Base-by-base conservation (phyloP, 2,113 vertebrate genomes). In the Antechinus stuartii region DNA sequence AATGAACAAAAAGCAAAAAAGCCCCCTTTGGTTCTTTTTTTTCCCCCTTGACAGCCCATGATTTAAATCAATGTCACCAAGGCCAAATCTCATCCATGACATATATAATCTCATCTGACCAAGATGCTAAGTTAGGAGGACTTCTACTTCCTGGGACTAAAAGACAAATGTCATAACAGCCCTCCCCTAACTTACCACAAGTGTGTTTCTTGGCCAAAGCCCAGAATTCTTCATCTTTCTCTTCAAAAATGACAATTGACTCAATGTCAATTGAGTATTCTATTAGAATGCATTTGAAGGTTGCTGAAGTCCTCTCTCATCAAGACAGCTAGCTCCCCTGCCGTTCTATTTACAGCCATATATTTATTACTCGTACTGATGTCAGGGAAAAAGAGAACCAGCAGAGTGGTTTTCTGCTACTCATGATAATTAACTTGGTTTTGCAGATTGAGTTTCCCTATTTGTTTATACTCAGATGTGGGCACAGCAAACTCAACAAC, bases 271-370 rank as follows among this genome's bases (percentile, higher is more conserved):
- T 42, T 23, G 92, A 52, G 52, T 90, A 95, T 23, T 0, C 93
- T 93, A 84, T 84, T 23, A 3, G 97, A 97, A 96, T 56, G 47
- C 93, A 94, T 92, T 61, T 93, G 95, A 90, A 5, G n/a, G 56
- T 27, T 50, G 57, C 84, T 91, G 55, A 93, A 95, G 96, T 93
- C 92, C 93, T 96, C 93, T 94, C 92, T 93, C 89, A 90, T 55
- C 92, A 68, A 92, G 91, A 42, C 93, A 68, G 89, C 27, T 1
- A 19, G 76, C 49, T 89, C 26, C 23, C 93, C 92, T 84, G 56
- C 27, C 35, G 68, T 25, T 96, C 91, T 56, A 93, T 91, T 96
- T 68, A 47, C 46, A 97, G 94, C n/a, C 89, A 95, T 93, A 0
- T 61, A 92, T 57, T 95, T 94, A 96, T 12, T n/a, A 90, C 90